phyloP scores from a whole-genome alignment of 2,888 invertebrate species.

The Tortrix viridana region DNA sequence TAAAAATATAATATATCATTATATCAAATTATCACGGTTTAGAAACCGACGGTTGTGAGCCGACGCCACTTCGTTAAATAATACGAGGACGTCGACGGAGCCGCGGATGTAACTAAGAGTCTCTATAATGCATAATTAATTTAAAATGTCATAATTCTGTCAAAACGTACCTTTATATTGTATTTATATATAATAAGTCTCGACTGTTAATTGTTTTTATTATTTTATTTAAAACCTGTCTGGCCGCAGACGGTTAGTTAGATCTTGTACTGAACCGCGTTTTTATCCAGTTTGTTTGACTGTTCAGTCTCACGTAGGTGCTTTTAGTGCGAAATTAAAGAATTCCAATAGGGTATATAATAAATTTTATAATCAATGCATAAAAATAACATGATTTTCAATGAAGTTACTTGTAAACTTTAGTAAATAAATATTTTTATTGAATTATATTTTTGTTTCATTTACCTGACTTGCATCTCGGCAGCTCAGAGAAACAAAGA shows the following conservation, averaged over 20 bases:
- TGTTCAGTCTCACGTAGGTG: constrained; percentile 25
- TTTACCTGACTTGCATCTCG: background rate
- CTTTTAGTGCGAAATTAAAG: constrained; percentile 28
- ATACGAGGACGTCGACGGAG: background rate
- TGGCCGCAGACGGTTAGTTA: constrained; percentile 9
- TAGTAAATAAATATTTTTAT: constrained; percentile 36
- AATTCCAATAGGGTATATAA: constrained; percentile 24
- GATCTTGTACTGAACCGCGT: background rate
- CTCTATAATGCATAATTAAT: constrained; percentile 17
- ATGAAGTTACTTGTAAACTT: constrained; percentile 33
- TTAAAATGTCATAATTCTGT: background rate
- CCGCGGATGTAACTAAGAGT: constrained; percentile 5
- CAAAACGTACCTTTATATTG: constrained; percentile 20
- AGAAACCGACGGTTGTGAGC: background rate
- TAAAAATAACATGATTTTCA: constrained; percentile 28
- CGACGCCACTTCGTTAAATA: background rate
- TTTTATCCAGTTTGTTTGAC: background rate
- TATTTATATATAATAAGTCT: constrained; percentile 13
- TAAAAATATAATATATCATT: background rate
- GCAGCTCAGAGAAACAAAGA: too few relatives aligned
- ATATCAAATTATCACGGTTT: background rate
- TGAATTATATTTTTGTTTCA: constrained; percentile 22
- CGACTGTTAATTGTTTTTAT: constrained; percentile 22
- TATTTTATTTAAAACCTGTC: constrained; percentile 6
- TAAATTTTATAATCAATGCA: constrained; percentile 32